A percentile compares a stretch with the other conserved stretches of the same genome.
Evolutionary conservation across 2,888 invertebrate species (phyloP).

Genomic region (Leucophenga maculata): DNA sequence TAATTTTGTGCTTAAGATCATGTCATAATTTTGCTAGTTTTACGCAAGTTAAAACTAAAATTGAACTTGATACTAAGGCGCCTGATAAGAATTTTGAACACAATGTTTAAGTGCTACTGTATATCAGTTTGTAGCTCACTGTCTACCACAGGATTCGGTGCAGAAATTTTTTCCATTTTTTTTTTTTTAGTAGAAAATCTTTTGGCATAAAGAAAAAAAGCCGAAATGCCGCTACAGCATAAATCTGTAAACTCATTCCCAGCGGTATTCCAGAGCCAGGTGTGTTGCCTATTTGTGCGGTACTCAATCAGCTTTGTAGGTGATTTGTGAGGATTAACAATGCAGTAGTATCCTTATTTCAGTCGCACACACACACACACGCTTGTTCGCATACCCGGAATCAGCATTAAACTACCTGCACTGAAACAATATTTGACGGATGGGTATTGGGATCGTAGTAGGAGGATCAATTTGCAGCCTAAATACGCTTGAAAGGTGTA

Average conservation of each 20-base stretch:
- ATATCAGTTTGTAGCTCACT: too few relatives aligned
- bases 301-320: slow-evolving; percentile 67
- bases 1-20: too few relatives aligned
- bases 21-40: too few relatives aligned
- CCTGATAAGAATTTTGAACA: not conserved
- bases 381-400: not conserved
- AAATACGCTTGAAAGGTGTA: slow-evolving; percentile 62
- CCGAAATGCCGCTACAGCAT: slow-evolving; percentile 4
- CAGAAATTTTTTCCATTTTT: too few relatives aligned
- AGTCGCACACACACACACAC: not conserved
- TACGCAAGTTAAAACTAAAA: too few relatives aligned
- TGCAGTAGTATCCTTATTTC: slow-evolving; percentile 46
- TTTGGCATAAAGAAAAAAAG: not conserved
- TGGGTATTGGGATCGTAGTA: slow-evolving; percentile 34
- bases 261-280: slow-evolving; percentile 40
- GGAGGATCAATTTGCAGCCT: slow-evolving; percentile 64
- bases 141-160: too few relatives aligned
- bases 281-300: slow-evolving; percentile 49
- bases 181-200: too few relatives aligned
- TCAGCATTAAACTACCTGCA: slow-evolving; percentile 55
- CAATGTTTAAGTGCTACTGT: not conserved
- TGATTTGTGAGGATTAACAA: slow-evolving; percentile 64
- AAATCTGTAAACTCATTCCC: too few relatives aligned
- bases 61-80: not conserved
- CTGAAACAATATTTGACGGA: slow-evolving; percentile 6